These are phyloP conservation scores for Hylaea fasciaria DNA, from an alignment of 2,888 invertebrate genomes.

Conservation along the genomic window DNA sequence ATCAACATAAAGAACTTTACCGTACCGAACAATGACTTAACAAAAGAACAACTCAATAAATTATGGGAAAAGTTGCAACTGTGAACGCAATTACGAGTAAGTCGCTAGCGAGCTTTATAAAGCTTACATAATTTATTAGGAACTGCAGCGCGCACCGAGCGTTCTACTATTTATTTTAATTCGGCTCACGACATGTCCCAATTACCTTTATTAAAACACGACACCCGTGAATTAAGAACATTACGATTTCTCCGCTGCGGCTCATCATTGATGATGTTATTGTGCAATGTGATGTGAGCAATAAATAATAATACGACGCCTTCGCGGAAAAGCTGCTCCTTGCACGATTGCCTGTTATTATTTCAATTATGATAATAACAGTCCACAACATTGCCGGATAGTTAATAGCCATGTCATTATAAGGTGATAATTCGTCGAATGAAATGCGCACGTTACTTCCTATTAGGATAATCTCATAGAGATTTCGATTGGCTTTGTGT, in stretches of 20 bases:
- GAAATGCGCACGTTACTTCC: slow-evolving; percentile 14
- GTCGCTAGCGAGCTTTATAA: slow-evolving; percentile 45
- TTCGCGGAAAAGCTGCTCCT: slow-evolving; percentile 57
- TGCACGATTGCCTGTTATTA: slow-evolving; percentile 38
- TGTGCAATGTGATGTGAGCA: slow-evolving; percentile 43
- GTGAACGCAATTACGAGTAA: slow-evolving; percentile 46
- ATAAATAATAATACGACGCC: slow-evolving; percentile 44
- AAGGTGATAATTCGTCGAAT: slow-evolving; percentile 34
- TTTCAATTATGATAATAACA: slow-evolving; percentile 42
- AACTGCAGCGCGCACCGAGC: slow-evolving; percentile 49
- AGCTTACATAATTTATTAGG: slow-evolving; percentile 61
- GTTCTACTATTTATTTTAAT: slow-evolving; percentile 48
- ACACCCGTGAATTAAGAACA: slow-evolving; percentile 19
- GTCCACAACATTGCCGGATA: slow-evolving; percentile 19
- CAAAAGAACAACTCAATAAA: slow-evolving; percentile 37
- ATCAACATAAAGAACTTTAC: neutral
- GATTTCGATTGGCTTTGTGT: slow-evolving; percentile 25
- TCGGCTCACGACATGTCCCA: slow-evolving; percentile 51
- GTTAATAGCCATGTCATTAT: slow-evolving; percentile 28
- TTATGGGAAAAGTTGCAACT: slow-evolving; percentile 60
- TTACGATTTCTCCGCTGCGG: slow-evolving; percentile 26
- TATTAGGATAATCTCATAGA: slow-evolving; percentile 17
- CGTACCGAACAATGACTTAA: slow-evolving; percentile 24
- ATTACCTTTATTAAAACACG: slow-evolving; percentile 49
- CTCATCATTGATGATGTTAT: slow-evolving; percentile 43